Conservation (phyloP, 1,140 invertebrate genomes). For the Eueides isabella region DNA sequence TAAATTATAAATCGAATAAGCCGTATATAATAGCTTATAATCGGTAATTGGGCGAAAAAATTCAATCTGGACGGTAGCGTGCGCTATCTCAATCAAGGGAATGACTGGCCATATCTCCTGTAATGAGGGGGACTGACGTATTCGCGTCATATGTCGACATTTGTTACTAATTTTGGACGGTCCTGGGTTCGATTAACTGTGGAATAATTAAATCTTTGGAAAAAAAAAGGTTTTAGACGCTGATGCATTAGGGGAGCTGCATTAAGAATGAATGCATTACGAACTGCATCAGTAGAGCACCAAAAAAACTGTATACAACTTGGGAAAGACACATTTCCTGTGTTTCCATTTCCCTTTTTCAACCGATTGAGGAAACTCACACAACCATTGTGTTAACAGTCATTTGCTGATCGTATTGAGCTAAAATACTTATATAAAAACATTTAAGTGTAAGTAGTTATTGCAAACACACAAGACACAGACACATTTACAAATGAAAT, state of each 20-base stretch:
- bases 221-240: not conserved
- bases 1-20: not conserved
- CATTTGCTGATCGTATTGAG: no score
- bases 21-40: not conserved
- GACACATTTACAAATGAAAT: no score
- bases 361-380: no score
- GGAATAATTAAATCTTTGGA: not conserved
- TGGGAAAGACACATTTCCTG: no score
- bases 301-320: not conserved
- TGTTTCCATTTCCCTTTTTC: no score
- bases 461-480: no score
- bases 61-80: not conserved
- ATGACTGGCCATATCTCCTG: not conserved
- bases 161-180: not conserved
- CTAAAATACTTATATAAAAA: no score
- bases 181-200: not conserved
- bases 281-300: no score
- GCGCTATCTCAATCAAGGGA: conserved; percentile 2
- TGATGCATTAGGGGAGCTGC: no score
- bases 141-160: not conserved
- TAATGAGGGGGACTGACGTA: not conserved
- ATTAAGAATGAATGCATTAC: no score
- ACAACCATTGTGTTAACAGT: no score
- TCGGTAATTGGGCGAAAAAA: conserved; percentile 8
- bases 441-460: no score